Evolutionary conservation across 2,113 vertebrate genomes (phyloP), one percentile per base, ranked within the genome.

Genomic region (Ptilonorhynchus violaceus): DNA sequence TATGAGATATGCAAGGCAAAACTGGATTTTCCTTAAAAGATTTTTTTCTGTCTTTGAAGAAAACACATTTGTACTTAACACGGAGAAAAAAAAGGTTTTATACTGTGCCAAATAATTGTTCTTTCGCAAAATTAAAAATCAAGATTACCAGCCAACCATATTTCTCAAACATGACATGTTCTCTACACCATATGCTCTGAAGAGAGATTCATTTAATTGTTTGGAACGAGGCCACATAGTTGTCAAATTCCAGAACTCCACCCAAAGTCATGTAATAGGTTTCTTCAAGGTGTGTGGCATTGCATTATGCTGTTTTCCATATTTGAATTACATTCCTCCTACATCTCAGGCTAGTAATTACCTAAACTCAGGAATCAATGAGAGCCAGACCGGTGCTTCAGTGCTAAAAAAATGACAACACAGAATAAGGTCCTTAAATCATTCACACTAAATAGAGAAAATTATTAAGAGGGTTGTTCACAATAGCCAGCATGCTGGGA

Each of bases 131-230:
- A 96, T 91, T 96, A 94, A 95, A 97, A 96, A 94, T 95, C 88
- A 93, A 93, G 93, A 93, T 89, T 92, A 84, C 88, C 94, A 97
- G 85, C 88, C 95, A 96, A 96, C 63, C 78, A 59, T 94, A 96
- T 93, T 97, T 96, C 90, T 93, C 95, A 96, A 97, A 96, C 79
- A 93, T 81, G 89, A 91, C 87, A 93, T 95, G 85, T 96, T 94
- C 90, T 74, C 82, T 92, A 44, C 64, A 84, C 95, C 96, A 94
- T 96, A 96, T 96, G 96, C 76, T 96, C 85, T 42, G 55, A 93
- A 93, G 64, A 93, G 72, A 95, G 64, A 95, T 94, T 96, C 72
- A 95, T 94, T 96, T 95, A 96, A 91, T 92, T 95, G 60, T 94
- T 84, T 96, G 96, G 96, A 96, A 72, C 35, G 64, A 72, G 84